Evolutionary conservation across 2,888 invertebrate genomes (phyloP), one percentile per base, ranked within the genome.

Genomic region (Lypha dubia): DNA sequence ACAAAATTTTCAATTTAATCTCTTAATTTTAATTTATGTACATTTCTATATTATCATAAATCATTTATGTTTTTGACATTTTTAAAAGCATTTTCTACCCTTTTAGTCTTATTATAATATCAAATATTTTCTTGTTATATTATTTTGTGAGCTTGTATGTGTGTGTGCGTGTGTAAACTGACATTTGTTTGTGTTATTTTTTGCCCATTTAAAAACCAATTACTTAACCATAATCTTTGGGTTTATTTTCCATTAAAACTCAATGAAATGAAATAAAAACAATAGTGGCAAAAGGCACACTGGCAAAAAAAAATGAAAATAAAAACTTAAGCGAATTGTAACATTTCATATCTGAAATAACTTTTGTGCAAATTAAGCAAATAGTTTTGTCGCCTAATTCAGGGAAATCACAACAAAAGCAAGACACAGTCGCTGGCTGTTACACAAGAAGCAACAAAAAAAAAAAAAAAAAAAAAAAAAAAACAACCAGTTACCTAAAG

Each of bases 321-420:
- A 32, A 58, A 49, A 24, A 63, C n/a, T n/a, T n/a, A n/a, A 74
- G 58, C 35, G 11, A 53, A 24, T n/a, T 41, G 15, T n/a, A 70
- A 75, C 63, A 49, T 70, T 71, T 83, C 74, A 75, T 79, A 68
- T 79, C 74, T 79, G 68, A 74, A 68, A 81, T 79, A 79, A 75
- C 79, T 75, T 83, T 83, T 83, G 75, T 75, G 83, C 83, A 83
- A 83, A 83, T 83, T 83, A 83, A 83, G 79, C 83, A 83, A 83
- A 83, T 83, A 83, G 83, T 83, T 83, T 83, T 83, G 83, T 83
- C 83, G 83, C 83, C 83, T 83, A 83, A 83, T 75, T 79, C 83
- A 70, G 11, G 65, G 20, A 83, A 79, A 75, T 75, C 74, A 67
- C 41, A 68, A 60, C 15, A 49, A 68, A 77, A 67, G 65, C 15